Conservation (phyloP, 1,140 invertebrate genomes). For the Drosophila sucinea region DNA sequence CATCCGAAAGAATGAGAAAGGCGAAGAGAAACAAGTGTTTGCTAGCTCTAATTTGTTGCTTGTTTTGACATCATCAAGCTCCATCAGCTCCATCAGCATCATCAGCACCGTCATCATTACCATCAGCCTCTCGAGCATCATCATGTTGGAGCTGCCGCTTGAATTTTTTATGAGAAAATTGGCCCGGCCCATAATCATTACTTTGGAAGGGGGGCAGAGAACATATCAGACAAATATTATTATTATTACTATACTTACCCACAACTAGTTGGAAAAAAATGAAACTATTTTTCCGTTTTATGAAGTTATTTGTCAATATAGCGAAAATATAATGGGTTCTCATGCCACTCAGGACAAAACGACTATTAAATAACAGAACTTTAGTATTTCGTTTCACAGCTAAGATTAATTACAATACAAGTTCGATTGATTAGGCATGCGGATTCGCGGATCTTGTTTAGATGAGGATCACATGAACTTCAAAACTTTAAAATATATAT, state of each 20-base stretch:
- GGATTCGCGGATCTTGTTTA: too few species aligned
- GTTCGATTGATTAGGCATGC: too few species aligned
- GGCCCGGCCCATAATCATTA: constrained; percentile 72
- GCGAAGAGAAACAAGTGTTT: constrained; percentile 41
- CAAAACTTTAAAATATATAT: too few species aligned
- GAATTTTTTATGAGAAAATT: constrained; percentile 78
- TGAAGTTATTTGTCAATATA: constrained; percentile 68
- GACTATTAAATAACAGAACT: neutral
- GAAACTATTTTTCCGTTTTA: constrained; percentile 32
- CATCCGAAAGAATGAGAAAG: neutral
- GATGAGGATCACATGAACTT: too few species aligned
- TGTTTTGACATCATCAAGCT: constrained; percentile 70
- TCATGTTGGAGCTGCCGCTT: constrained; percentile 58
- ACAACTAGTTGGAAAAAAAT: neutral
- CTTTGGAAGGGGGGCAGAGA: constrained; percentile 12
- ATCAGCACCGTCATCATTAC: neutral
- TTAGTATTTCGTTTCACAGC: neutral
- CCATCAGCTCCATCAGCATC: constrained; percentile 24
- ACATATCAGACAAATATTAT: constrained; percentile 9
- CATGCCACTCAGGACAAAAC: neutral
- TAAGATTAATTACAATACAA: too few species aligned
- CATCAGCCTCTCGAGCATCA: constrained; percentile 8
- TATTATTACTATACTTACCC: constrained; percentile 9
- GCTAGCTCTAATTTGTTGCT: constrained; percentile 69
- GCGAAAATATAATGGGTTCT: constrained; percentile 31